Evolutionary conservation across 2,888 invertebrate species (phyloP), one percentile per base, ranked within the genome.

Genomic region (Cheilosia vernalis): DNA sequence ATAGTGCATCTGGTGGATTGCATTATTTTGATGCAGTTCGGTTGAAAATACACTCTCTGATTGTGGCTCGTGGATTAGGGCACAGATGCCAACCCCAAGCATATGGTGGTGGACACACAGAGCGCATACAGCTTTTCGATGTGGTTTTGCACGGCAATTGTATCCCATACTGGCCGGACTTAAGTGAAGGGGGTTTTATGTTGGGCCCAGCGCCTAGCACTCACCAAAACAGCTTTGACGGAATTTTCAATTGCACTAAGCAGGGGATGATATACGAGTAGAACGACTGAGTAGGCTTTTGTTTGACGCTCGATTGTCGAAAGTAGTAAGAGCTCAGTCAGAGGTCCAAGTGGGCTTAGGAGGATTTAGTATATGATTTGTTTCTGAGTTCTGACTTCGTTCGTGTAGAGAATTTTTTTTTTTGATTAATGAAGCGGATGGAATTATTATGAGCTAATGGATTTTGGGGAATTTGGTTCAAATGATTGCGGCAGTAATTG

Each of bases 11-110:
- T 49, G 77, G 61, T 49, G 77, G 61, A 77, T 66, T 33, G 40
- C 72, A 78, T 83, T 83, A 83, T 83, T 83, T 78, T 66, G 82
- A 78, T 72, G 72, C 72, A 78, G 82, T 78, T 78, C 19, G 78
- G 82, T 78, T 78, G 66, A 55, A 72, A 83, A 61, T 67, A 55
- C 82, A 83, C 72, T 83, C 30, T 6, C 72, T 72, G 82, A 78
- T 83, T 78, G 60, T 72, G 67, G 51, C 77, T 82, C 72, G 77
- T 72, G 61, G 70, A 82, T 77, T 33, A 72, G 72, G 49, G 72
- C 40, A 61, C 60, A 47, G 53, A 55, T 56, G 53, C 17, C 55
- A 55, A 61, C 64, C 77, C 30, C 69, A 53, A 69, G 64, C 66
- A 49, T 33, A 72, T 63, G 69, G 69, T 78, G 69, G 55, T 47